Base-by-base conservation (phyloP, 2,888 invertebrate genomes). In the Lepas anatifera region DNA sequence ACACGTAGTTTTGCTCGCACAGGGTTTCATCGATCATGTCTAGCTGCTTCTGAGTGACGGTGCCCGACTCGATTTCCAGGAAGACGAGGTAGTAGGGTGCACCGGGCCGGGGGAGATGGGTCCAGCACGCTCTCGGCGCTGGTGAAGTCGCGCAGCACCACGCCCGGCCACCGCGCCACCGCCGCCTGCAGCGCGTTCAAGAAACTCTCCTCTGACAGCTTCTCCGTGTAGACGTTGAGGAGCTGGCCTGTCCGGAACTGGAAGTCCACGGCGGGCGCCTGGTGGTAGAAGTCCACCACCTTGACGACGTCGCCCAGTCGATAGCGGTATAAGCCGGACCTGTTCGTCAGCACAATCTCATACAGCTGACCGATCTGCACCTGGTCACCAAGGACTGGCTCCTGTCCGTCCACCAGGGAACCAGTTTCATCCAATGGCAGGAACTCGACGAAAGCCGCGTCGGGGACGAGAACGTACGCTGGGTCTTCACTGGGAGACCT, bases 201-300 rank as follows among this genome's bases (percentile, higher is more conserved):
- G 72, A 80, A 77, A 29, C 76, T 72, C 10, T 75, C 71, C 73
- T 80, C 79, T 0, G 78, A 77, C 7, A 78, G 77, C 74, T 80
- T 80, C 75, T 80, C 80, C 73, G 78, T 79, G 73, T 78, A 73
- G 7, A 79, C 76, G 75, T 79, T 80, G 71, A 80, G 71, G 70
- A 80, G 75, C 74, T 80, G 80, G 7, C 79, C 80, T 70, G 78
- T 76, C 73, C 78, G 25, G 46, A 66, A 70, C 35, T 35, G 43
- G 66, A 70, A 70, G n/a, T 70, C 66, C 16, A 70, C 18, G 22
- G 32, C 32, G 3, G 70, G 70, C 35, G 77, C 77, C 43, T 77
- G 74, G 69, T 78, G 75, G 69, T 77, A 74, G 73, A 77, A 77
- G 35, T 75, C 76, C 1, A 76, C 76, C 27, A 78, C 76, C 70